A percentile compares a stretch with the other conserved stretches of the same genome.
These are phyloP conservation scores for Lysandra coridon DNA, from an alignment of 2,888 invertebrate species.

Conservation along the genomic window DNA sequence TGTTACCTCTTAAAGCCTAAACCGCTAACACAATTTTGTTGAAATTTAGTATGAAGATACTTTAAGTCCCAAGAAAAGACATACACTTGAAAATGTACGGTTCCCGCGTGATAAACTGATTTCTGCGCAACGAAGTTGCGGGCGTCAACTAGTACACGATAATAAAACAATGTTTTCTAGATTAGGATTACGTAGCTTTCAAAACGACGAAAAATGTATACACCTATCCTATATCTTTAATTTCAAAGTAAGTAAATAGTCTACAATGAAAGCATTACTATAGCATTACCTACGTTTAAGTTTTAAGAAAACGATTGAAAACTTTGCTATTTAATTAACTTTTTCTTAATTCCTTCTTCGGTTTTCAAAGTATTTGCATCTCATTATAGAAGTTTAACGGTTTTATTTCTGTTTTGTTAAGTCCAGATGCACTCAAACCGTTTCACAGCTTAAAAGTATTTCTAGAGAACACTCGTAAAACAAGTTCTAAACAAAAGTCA, in stretches of 20 bases:
- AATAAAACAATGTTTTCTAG: too few relatives aligned
- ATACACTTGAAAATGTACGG: too few relatives aligned
- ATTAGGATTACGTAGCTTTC: too few relatives aligned
- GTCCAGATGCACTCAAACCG: slow-evolving; percentile 12
- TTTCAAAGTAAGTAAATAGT: not conserved
- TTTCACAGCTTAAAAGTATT: not conserved
- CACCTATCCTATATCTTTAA: not conserved
- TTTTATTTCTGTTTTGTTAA: slow-evolving; percentile 1
- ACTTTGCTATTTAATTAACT: not conserved
- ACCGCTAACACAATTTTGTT: too few relatives aligned
- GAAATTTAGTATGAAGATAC: too few relatives aligned
- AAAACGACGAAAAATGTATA: too few relatives aligned
- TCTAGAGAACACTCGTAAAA: slow-evolving; percentile 5
- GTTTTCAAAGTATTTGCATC: slow-evolving; percentile 11
- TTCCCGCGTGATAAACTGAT: too few relatives aligned
- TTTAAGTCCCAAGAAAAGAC: too few relatives aligned
- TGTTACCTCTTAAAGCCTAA: too few relatives aligned
- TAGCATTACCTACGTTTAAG: not conserved
- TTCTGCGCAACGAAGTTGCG: too few relatives aligned
- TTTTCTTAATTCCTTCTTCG: not conserved
- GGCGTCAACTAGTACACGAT: too few relatives aligned
- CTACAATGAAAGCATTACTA: not conserved
- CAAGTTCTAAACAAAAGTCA: not conserved
- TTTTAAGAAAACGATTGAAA: not conserved
- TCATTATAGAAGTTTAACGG: slow-evolving; percentile 20